Base-by-base conservation (phyloP, 2,888 invertebrate species). In the Pyrochroa serraticornis region DNA sequence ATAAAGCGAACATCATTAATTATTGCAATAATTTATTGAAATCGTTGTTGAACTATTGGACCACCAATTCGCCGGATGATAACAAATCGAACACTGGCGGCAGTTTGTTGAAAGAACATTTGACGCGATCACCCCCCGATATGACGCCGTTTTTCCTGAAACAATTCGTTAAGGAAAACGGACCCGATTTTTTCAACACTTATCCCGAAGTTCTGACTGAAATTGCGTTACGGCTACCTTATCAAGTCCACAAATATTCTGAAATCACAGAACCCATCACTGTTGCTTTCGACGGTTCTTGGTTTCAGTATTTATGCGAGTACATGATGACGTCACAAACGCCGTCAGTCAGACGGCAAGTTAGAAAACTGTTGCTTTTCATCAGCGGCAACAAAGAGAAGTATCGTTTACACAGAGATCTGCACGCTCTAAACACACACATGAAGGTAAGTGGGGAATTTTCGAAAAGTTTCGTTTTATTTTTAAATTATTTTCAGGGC, bases 361-460 rank as follows among this genome's bases (percentile, higher is more conserved):
- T 93, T 0, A 87, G 97, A 49, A 97, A 97, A 80, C 82, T 98
- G 10, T 79, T 98, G 10, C 83, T 97, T 65, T 91, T 95, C 69
- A 89, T 97, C 65, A 96, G 97, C 77, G 97, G 96, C 13, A 95
- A 92, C 51, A 95, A 97, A 74, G 97, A 98, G 69, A 93, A 94
- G 50, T 98, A 98, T 82, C 87, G 97, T 0, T 93, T 95, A 75
- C 82, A 95, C 64, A 87, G 97, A 37, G 98, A 98, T 82, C 86
- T 95, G 8, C 96, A 97, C 80, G 92, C 95, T 0, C 83, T 97
- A 3, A 92, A 93, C 70, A 92, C 92, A 35, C 95, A 97, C 75
- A 86, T 97, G 74, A 88, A 87, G 75, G 89, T 89, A 53, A 61
- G 12, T 42, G n/a, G n/a, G n/a, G n/a, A n/a, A n/a, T n/a, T n/a